These are phyloP conservation scores for Odontomyia ornata DNA, from an alignment of 2,888 invertebrate genomes.

Conservation along the genomic window DNA sequence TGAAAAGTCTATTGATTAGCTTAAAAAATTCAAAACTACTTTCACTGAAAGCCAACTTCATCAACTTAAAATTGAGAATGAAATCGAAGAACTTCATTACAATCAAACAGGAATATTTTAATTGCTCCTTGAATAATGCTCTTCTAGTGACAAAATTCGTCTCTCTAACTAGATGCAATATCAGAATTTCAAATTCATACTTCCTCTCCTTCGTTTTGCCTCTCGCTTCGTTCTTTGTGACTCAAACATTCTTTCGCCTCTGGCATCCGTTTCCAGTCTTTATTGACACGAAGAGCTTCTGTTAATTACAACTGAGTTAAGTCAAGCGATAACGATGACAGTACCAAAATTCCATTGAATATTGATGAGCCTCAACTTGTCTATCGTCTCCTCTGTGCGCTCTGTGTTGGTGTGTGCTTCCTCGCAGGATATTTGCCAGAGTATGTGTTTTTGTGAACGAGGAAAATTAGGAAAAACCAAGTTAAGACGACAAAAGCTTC, in stretches of 20 bases:
- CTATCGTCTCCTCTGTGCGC: not conserved
- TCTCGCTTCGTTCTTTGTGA: not conserved
- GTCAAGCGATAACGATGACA: constrained; percentile 42
- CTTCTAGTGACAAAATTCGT: not conserved
- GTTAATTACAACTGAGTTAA: constrained; percentile 42
- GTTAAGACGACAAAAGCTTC: constrained; percentile 19
- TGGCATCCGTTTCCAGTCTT: not conserved
- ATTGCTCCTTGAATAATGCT: constrained; percentile 18
- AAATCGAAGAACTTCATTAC: not conserved
- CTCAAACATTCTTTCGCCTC: not conserved
- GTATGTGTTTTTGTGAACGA: too few species aligned
- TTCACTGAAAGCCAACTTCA: too few species aligned
- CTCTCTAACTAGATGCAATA: constrained; percentile 25
- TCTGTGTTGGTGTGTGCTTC: not conserved
- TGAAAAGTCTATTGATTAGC: too few species aligned
- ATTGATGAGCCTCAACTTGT: constrained; percentile 31
- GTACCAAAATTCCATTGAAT: constrained; percentile 41
- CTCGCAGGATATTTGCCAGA: too few species aligned
- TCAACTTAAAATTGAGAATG: too few species aligned
- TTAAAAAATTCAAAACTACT: too few species aligned
- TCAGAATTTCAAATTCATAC: constrained; percentile 42
- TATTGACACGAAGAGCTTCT: constrained; percentile 34
- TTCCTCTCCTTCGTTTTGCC: not conserved
- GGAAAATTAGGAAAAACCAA: constrained; percentile 25
- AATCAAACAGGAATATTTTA: constrained; percentile 27